A percentile compares a stretch with the other conserved stretches of the same genome.
These are phyloP conservation scores for Scopus umbretta DNA, from an alignment of 2,113 vertebrate genomes.

Conservation along the genomic window DNA sequence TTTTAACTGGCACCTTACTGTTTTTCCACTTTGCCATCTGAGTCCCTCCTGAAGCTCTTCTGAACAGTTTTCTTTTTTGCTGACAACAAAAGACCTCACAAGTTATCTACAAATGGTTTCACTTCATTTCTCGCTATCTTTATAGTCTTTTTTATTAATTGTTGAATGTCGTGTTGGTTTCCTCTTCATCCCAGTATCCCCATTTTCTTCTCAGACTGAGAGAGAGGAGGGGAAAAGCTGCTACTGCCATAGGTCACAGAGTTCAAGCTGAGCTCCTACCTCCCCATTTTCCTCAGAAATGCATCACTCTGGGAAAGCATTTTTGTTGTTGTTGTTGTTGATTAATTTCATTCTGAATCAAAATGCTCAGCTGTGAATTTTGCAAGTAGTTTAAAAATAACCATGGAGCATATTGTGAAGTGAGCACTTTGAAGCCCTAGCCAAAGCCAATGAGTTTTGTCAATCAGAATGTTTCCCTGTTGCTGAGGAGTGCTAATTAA, in stretches of 20 bases:
- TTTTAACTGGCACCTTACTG: not conserved
- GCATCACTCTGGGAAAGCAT: not conserved
- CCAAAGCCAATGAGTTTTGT: not conserved
- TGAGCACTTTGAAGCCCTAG: not conserved
- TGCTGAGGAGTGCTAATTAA: constrained; percentile 1
- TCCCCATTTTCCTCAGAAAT: not conserved
- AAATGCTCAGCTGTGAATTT: constrained; percentile 12
- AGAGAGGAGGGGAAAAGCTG: not conserved
- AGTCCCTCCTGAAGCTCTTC: not conserved
- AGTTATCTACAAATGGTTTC: not conserved
- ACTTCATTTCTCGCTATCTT: not conserved
- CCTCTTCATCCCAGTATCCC: not conserved
- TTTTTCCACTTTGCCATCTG: not conserved
- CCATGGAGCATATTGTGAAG: not conserved
- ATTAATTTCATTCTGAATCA: not conserved
- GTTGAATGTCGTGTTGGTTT: not conserved
- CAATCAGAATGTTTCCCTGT: not conserved
- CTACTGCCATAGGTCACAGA: not conserved
- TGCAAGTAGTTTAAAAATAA: constrained; percentile 31
- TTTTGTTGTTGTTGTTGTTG: not conserved
- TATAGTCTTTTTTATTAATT: not conserved
- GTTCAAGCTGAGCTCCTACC: not conserved
- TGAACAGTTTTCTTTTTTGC: not conserved
- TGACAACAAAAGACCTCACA: not conserved
- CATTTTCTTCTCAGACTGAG: not conserved